Conservation (phyloP, 2,888 invertebrate genomes). For the Synanthedon tipuliformis region DNA sequence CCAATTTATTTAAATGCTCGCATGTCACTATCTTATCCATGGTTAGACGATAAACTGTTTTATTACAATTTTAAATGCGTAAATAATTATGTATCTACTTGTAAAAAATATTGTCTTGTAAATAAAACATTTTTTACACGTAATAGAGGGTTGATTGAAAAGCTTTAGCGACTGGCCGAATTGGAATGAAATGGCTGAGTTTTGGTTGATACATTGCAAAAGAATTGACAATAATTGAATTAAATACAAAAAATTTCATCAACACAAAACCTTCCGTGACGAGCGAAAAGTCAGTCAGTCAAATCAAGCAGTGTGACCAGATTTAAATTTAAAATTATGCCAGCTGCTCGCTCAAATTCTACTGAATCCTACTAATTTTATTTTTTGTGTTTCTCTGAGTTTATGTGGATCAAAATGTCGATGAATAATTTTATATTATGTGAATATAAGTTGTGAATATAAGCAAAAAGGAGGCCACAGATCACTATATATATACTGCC, state of each 20-base stretch:
- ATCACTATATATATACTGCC: no score
- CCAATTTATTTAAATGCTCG: slow-evolving; percentile 58
- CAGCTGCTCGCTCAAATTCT: no score
- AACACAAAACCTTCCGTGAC: slow-evolving; percentile 61
- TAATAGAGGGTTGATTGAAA: slow-evolving; percentile 18
- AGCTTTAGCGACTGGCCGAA: slow-evolving; percentile 18
- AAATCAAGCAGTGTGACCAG: no score
- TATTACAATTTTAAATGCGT: slow-evolving; percentile 14
- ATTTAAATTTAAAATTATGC: no score
- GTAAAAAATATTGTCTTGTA: slow-evolving; percentile 40
- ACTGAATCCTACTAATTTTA: no score
- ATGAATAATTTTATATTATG: no score
- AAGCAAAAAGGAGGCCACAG: no score
- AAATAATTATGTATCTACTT: slow-evolving; percentile 24
- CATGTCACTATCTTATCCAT: slow-evolving; percentile 64
- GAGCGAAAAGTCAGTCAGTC: slow-evolving; percentile 52
- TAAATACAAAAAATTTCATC: slow-evolving; percentile 60
- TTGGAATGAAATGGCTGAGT: slow-evolving; percentile 16
- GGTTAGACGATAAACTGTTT: slow-evolving; percentile 7
- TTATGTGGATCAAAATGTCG: no score
- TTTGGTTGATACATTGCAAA: slow-evolving; percentile 42
- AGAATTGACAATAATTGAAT: slow-evolving; percentile 47
- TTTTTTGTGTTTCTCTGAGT: no score
- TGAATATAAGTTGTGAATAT: no score
- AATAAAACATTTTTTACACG: slow-evolving; percentile 45